Base-by-base conservation (phyloP, 1,140 invertebrate genomes). In the Aphis gossypii region DNA sequence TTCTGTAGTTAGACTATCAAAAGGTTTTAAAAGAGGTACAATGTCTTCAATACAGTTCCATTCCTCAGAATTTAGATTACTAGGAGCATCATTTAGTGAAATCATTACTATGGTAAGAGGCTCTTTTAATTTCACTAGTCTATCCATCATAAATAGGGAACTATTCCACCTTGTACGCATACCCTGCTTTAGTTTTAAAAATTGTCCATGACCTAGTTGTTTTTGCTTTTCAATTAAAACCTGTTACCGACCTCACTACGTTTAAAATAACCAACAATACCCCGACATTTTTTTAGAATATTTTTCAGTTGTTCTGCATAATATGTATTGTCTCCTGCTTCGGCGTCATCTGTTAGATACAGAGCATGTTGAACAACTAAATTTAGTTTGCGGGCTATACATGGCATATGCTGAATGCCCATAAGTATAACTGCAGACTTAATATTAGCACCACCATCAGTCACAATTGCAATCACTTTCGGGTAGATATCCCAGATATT, bases 41-140 rank as follows among this genome's bases (percentile, higher is more conserved):
- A 90, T 14, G 35, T 90, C 88, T 60, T 90, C 48, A 56, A 56
- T 56, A 38, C 25, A 9, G 14, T 21, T 35, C 88, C 51, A 90
- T 56, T 90, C 51, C 21, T 90, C 88, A 90, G 8, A 21, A 6
- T 14, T 90, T 21, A 90, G 51, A 7, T 90, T 90, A 20, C 0
- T 2, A 11, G n/a, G 35, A 18, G 35, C 88, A 11, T 90, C 35
- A 35, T 56, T 90, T 21, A 90, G 21, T 14, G 88, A 56, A 21
- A 90, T 90, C 5, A n/a, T 48, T 30, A 48, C 14, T 14, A 87
- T 25, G 14, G 44, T 48, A 30, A 87, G 44, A n/a, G 84, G 84
- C 46, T 87, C 41, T 87, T 90, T 90, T 11, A 90, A 23, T 60
- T 90, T 90, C 35, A 90, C n/a, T 23, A 90, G 30, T 56, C 88